Percentiles rank a stretch among this genome's conserved stretches.
Conservation (phyloP, 2,888 invertebrate species). For the Abrostola tripartita region DNA sequence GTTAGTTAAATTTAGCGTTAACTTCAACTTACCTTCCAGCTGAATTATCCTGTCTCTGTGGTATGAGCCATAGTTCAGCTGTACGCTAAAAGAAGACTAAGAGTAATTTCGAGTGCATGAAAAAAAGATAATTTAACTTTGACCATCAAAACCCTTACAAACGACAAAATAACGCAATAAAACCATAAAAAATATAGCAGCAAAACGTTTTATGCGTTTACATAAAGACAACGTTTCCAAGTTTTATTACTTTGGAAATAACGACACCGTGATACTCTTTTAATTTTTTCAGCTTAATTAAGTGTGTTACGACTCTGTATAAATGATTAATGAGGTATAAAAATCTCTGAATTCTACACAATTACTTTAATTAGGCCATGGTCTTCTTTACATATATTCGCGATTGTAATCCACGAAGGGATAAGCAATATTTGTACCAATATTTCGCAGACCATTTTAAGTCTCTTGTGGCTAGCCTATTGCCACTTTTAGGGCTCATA, state of each 20-base stretch:
- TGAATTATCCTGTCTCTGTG: too few species aligned
- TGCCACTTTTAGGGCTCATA: too few species aligned
- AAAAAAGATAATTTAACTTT: constrained; percentile 5
- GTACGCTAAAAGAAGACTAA: too few species aligned
- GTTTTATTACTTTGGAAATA: constrained; percentile 35
- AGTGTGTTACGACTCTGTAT: constrained; percentile 20
- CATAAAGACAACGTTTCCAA: constrained; percentile 17
- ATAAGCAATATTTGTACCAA: too few species aligned
- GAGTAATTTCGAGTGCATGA: neutral
- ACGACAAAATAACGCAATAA: constrained; percentile 13
- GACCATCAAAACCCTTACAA: neutral
- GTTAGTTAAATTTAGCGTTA: too few species aligned
- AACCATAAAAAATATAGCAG: constrained; percentile 35
- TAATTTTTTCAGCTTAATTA: constrained; percentile 38
- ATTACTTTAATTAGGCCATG: neutral
- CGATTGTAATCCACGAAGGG: too few species aligned
- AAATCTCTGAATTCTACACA: constrained; percentile 7
- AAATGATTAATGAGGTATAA: constrained; percentile 29
- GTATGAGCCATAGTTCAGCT: too few species aligned
- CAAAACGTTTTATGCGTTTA: constrained; percentile 42
- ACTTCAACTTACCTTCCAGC: too few species aligned
- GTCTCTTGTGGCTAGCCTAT: too few species aligned
- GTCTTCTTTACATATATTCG: too few species aligned
- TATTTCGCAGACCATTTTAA: too few species aligned
- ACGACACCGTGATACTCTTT: constrained; percentile 20